Conservation (phyloP, 1,140 invertebrate genomes). For the Belonocnema kinseyi region DNA sequence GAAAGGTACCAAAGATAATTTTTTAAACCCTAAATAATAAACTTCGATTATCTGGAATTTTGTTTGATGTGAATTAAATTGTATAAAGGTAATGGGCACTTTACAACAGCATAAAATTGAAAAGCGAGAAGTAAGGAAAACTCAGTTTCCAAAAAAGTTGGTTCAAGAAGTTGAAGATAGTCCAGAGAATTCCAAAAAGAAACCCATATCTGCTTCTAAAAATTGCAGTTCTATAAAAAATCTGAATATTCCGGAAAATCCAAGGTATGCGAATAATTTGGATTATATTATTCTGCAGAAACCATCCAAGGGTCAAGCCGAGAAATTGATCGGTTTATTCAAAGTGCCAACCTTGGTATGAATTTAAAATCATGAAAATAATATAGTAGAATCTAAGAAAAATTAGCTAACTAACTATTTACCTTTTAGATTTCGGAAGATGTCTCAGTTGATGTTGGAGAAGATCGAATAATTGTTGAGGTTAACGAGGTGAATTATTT, state of each 20-base stretch:
- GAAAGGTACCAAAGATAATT: conserved; percentile 66
- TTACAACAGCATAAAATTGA: conserved; percentile 84
- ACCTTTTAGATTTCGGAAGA: conserved; percentile 78
- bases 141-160: conserved; percentile 66
- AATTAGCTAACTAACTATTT: conserved; percentile 48
- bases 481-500: conserved; percentile 77
- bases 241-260: conserved; percentile 56
- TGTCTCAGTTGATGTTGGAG: conserved; percentile 81
- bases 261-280: conserved; percentile 45
- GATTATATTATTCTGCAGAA: conserved; percentile 74
- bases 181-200: conserved; percentile 30
- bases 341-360: conserved; percentile 76
- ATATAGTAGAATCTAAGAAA: conserved; percentile 39
- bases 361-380: conserved; percentile 41
- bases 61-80: neutral
- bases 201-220: conserved; percentile 39
- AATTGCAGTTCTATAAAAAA: conserved; percentile 48
- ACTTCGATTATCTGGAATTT: neutral
- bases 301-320: conserved; percentile 65
- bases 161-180: conserved; percentile 76
- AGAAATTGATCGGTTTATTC: conserved; percentile 77
- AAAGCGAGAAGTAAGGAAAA: conserved; percentile 78
- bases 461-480: conserved; percentile 83
- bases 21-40: neutral
- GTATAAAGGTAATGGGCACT: conserved; percentile 79